Conservation (phyloP, 2,113 vertebrate species). For the human region DNA sequence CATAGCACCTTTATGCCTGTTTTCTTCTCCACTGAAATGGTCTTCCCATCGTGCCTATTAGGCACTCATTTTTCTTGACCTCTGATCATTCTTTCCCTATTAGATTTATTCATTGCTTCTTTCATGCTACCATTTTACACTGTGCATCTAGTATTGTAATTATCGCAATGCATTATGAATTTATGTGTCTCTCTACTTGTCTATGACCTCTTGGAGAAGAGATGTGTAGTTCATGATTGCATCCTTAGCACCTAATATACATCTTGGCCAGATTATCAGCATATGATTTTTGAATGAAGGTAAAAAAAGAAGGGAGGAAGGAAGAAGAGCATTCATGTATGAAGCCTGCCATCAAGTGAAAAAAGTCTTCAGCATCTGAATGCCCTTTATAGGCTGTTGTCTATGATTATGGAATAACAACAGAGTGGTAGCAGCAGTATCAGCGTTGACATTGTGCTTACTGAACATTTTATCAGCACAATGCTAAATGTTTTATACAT, state of each 20-base stretch:
- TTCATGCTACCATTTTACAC: not conserved
- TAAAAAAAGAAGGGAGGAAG: fast-evolving
- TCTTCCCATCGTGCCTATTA: not conserved
- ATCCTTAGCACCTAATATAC: not conserved
- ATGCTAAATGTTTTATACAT: not conserved
- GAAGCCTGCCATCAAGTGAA: not conserved
- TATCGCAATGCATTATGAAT: not conserved
- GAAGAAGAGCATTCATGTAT: not conserved
- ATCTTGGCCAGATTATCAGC: not conserved
- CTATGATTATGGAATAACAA: not conserved
- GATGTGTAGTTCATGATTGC: not conserved
- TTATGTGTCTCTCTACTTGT: not conserved
- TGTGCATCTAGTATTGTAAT: not conserved
- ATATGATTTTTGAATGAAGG: not conserved
- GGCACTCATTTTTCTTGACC: not conserved
- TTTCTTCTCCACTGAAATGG: not conserved
- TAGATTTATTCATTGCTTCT: not conserved
- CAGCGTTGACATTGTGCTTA: not conserved
- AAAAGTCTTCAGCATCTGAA: not conserved
- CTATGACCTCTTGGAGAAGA: not conserved
- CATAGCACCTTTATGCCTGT: not conserved
- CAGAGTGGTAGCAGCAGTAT: not conserved
- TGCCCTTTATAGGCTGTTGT: not conserved
- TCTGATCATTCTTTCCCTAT: not conserved
- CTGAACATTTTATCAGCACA: not conserved